These are phyloP conservation scores for Hypothenemus hampei DNA, from an alignment of 1,140 invertebrate species.

Conservation along the genomic window DNA sequence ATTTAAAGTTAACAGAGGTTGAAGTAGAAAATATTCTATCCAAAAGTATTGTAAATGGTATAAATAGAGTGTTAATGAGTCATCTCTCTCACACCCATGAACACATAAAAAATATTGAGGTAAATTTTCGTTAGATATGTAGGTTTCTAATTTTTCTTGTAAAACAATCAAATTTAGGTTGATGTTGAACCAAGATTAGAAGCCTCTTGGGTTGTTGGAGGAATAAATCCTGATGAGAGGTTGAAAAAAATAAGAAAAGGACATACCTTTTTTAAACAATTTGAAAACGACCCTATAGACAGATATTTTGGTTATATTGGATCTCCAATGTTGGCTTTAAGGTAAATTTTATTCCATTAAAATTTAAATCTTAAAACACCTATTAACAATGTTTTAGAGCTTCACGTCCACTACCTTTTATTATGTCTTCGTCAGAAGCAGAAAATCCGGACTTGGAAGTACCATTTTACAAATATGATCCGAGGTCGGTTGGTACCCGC, in stretches of 20 bases:
- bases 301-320: conserved; percentile 62
- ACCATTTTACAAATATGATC: conserved; percentile 54
- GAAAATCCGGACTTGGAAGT: conserved; percentile 52
- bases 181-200: conserved; percentile 71
- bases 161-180: conserved; percentile 51
- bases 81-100: conserved; percentile 51
- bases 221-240: conserved; percentile 53
- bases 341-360: conserved; percentile 46
- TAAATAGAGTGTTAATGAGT: conserved; percentile 62
- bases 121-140: conserved; percentile 41
- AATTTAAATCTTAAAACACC: not conserved
- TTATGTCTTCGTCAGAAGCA: conserved; percentile 54
- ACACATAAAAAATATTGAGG: conserved; percentile 61
- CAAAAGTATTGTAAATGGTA: conserved; percentile 56
- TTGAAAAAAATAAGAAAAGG: conserved; percentile 40
- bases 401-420: conserved; percentile 56
- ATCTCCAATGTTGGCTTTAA: conserved; percentile 58
- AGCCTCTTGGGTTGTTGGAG: conserved; percentile 74
- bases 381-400: conserved; percentile 13
- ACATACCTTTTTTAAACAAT: conserved; percentile 42
- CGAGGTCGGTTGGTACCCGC: conserved; percentile 53
- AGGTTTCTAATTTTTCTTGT: not conserved
- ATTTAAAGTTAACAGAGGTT: conserved; percentile 28
- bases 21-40: conserved; percentile 46
- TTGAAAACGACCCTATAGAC: conserved; percentile 53